Evolutionary conservation across 2,113 vertebrate genomes (phyloP).

Genomic region (Candoia aspera): DNA sequence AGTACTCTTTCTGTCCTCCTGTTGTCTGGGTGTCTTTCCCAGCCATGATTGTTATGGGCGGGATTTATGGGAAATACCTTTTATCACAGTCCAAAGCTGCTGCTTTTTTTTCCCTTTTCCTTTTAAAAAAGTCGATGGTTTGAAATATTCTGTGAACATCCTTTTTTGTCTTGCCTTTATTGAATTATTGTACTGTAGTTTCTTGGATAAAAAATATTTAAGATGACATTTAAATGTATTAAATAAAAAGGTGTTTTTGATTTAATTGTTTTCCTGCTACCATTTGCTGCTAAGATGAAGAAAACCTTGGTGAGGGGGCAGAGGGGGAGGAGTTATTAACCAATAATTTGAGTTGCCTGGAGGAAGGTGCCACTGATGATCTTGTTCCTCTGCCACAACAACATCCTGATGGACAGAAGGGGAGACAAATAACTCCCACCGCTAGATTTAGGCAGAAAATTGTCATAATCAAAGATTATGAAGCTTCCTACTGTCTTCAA

Average conservation of each 20-base stretch:
- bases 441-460: background rate
- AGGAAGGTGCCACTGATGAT: background rate
- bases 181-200: background rate
- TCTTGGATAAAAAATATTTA: background rate
- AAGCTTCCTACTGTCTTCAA: background rate
- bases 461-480: background rate
- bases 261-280: background rate
- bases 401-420: background rate
- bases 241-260: constrained; percentile 16
- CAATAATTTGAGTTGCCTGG: background rate
- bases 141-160: background rate
- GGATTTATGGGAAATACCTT: background rate
- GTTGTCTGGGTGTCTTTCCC: background rate
- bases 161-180: background rate
- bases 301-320: background rate
- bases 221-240: background rate
- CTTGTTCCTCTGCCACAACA: background rate
- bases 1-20: background rate
- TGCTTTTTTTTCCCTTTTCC: background rate
- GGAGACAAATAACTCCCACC: background rate
- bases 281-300: background rate
- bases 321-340: background rate
- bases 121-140: background rate
- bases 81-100: background rate
- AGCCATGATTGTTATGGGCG: background rate